phyloP scores from a whole-genome alignment of 2,797 vertebrate species.

The Mormyrops boulengeri region DNA sequence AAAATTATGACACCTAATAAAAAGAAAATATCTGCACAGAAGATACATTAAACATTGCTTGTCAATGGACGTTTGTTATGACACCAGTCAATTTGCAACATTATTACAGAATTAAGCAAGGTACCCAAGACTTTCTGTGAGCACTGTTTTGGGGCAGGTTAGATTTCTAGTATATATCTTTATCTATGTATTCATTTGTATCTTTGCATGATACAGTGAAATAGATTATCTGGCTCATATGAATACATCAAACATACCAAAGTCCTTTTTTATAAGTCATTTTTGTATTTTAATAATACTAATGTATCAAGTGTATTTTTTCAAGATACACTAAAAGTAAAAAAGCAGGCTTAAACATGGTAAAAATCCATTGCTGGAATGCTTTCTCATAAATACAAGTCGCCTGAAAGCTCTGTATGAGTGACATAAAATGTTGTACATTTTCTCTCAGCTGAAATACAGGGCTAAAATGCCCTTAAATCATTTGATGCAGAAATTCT shows the following conservation, averaged over 20 bases:
- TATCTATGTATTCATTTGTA: background rate
- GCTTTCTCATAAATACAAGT: background rate
- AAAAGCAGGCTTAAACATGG: background rate
- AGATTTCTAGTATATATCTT: background rate
- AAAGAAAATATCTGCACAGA: background rate
- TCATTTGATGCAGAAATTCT: background rate
- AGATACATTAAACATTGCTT: background rate
- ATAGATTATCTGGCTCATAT: background rate
- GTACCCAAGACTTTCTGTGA: background rate
- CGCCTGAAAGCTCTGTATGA: background rate
- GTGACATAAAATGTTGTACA: background rate
- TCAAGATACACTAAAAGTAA: background rate
- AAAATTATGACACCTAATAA: background rate
- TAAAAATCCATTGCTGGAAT: background rate
- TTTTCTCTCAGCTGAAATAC: conserved; percentile 15
- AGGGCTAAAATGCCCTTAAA: background rate
- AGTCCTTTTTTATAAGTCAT: background rate
- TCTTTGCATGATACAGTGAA: background rate
- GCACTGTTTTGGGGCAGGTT: background rate
- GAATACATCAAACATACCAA: background rate
- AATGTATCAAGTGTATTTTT: background rate
- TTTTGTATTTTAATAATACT: background rate
- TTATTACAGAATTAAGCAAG: background rate
- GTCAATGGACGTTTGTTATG: background rate
- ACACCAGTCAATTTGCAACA: background rate